These are phyloP conservation scores for Cyanocitta stelleri DNA, from an alignment of 2,113 vertebrate genomes.

Conservation along the genomic window DNA sequence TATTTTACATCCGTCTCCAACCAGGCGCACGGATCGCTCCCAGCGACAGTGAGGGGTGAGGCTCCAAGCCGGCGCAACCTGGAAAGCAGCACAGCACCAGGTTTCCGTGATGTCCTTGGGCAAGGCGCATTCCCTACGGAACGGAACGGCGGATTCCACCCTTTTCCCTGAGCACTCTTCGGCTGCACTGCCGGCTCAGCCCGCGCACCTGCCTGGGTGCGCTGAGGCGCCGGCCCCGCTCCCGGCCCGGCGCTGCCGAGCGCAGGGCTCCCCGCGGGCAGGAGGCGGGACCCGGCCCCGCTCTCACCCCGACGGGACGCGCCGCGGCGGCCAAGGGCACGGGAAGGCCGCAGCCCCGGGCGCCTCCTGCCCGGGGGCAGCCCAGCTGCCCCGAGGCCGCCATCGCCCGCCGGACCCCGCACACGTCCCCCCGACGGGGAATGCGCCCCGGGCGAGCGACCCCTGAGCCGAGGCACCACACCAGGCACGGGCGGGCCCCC, in stretches of 20 bases:
- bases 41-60: fast-evolving
- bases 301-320: background rate
- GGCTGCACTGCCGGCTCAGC: background rate
- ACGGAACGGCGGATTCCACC: fast-evolving
- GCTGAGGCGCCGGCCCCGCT: background rate
- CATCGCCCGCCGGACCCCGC: background rate
- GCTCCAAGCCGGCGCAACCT: fast-evolving
- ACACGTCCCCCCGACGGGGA: background rate
- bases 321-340: background rate
- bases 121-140: fast-evolving
- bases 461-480: background rate
- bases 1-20: fast-evolving
- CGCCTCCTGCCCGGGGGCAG: no score
- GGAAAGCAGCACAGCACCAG: background rate
- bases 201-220: background rate
- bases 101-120: fast-evolving
- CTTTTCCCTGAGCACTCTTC: fast-evolving
- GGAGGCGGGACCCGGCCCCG: background rate
- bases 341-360: background rate
- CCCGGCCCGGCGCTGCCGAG: background rate
- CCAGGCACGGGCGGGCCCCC: background rate
- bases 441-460: background rate
- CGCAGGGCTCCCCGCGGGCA: background rate
- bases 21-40: fast-evolving
- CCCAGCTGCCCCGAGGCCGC: background rate